Base-by-base conservation (phyloP, 53 echinoderm and acorn worm genomes). In the Holothuria leucospilota region DNA sequence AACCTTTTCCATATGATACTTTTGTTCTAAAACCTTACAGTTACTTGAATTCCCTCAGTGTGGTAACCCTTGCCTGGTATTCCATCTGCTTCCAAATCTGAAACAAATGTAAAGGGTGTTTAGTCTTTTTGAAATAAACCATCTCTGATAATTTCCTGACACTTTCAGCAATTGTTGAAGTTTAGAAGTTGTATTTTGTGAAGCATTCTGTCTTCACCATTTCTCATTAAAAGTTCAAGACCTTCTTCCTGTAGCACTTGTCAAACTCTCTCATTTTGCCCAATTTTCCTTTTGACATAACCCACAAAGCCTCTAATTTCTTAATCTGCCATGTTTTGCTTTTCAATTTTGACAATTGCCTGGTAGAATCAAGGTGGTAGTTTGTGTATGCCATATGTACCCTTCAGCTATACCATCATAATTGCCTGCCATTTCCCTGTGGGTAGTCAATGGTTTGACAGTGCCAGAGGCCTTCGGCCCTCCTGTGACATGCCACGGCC, bases 241-340 rank as follows among this genome's bases (percentile, higher is more conserved):
- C 56, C 56, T 56, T 56, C 56, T 56, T 56, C 56, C 56, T 56
- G 56, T 56, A 8, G 29, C 23, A 39, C 46, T 46, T 72, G 72
- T 72, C 72, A 72, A 23, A 41, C 21, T 42, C 72, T 39, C 46
- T 72, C 46, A n/a, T 72, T 75, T 75, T 75, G 75, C 52, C 75
- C 75, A 75, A 75, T 75, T 75, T 75, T 39, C 13, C 24, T 52
- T 75, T 75, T 75, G 75, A 75, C 75, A 75, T 75, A 49, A 75
- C 51, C 75, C 75, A 75, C 75, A 75, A 75, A 75, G 72, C 75
- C 51, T 27, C 49, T 75, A 75, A 75, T 52, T 75, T 46, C 34
- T 75, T 20, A 72, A 75, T 75, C 75, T 75, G 20, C 75, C 51
- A 52, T 75, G 51, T 75, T 75, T 49, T 75, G 75, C 75, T 75